A percentile compares a stretch with the other conserved stretches of the same genome.
Conservation (phyloP, 2,888 invertebrate species). For the Dermolepida albohirtum region DNA sequence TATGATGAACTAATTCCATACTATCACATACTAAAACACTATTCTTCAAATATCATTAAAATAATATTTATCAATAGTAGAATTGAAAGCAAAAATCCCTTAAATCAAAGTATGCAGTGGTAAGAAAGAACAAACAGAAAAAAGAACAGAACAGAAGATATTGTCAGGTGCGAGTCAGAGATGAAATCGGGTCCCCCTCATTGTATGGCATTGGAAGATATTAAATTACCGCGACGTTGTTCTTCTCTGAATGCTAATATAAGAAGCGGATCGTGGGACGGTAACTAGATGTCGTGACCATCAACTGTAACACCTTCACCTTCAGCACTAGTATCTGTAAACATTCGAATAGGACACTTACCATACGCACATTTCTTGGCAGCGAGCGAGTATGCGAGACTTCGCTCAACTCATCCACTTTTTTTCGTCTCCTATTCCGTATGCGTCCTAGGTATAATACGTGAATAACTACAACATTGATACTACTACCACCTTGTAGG, state of each 20-base stretch:
- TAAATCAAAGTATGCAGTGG: too few species aligned
- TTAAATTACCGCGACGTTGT: slow-evolving; percentile 43
- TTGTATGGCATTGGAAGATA: slow-evolving; percentile 46
- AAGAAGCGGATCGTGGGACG: slow-evolving; percentile 40
- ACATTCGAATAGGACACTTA: slow-evolving; percentile 36
- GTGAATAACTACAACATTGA: too few species aligned
- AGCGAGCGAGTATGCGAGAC: neutral
- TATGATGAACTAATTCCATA: too few species aligned
- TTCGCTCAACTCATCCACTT: neutral
- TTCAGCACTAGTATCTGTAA: slow-evolving; percentile 39
- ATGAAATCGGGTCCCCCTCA: slow-evolving; percentile 44
- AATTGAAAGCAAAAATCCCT: too few species aligned
- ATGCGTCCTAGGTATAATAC: too few species aligned
- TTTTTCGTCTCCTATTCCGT: slow-evolving; percentile 5
- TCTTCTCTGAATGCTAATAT: slow-evolving; percentile 40
- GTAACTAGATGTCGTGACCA: slow-evolving; percentile 46
- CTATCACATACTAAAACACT: too few species aligned
- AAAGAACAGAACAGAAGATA: neutral
- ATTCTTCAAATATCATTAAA: too few species aligned
- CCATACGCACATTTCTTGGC: slow-evolving; percentile 37
- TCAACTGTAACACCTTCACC: slow-evolving; percentile 45
- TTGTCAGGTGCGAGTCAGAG: slow-evolving; percentile 45
- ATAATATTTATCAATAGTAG: too few species aligned
- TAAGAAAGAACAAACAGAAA: too few species aligned
- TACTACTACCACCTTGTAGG: too few species aligned